Conservation (phyloP, 2,113 vertebrate species). For the Peucedramus taeniatus region DNA sequence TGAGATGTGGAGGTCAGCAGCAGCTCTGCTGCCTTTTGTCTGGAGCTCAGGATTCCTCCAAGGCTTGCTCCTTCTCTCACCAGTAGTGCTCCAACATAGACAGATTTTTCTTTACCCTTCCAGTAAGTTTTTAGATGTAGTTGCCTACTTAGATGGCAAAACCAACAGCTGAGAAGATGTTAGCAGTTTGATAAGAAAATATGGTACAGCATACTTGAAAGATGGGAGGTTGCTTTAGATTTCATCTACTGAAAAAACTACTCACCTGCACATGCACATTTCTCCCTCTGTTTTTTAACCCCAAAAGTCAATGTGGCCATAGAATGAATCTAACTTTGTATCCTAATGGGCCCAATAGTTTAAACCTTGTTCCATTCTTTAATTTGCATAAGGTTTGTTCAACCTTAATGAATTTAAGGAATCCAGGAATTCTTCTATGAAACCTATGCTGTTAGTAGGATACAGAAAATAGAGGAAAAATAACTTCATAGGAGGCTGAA, state of each 20-base stretch:
- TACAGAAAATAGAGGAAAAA: neutral
- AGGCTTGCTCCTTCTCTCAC: neutral
- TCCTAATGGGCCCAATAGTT: neutral
- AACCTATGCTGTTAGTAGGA: neutral
- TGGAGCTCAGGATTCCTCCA: neutral
- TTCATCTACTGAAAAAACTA: neutral
- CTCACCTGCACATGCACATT: fast-evolving
- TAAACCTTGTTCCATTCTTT: neutral
- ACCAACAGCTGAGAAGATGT: neutral
- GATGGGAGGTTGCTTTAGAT: neutral
- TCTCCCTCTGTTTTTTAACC: neutral
- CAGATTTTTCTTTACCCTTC: neutral
- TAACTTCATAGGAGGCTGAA: neutral
- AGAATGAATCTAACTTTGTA: neutral
- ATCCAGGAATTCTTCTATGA: neutral
- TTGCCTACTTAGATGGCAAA: neutral
- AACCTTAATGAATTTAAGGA: neutral
- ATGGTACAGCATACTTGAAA: neutral
- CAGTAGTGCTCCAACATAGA: fast-evolving
- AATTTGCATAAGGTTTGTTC: neutral
- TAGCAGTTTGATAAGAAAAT: neutral
- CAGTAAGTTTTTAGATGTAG: neutral
- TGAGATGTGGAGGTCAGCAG: neutral
- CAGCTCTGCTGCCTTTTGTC: neutral
- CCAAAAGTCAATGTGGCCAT: neutral